Evolutionary conservation across 1,140 invertebrate species (phyloP).

Genomic region (Amphibalanus amphitrite): DNA sequence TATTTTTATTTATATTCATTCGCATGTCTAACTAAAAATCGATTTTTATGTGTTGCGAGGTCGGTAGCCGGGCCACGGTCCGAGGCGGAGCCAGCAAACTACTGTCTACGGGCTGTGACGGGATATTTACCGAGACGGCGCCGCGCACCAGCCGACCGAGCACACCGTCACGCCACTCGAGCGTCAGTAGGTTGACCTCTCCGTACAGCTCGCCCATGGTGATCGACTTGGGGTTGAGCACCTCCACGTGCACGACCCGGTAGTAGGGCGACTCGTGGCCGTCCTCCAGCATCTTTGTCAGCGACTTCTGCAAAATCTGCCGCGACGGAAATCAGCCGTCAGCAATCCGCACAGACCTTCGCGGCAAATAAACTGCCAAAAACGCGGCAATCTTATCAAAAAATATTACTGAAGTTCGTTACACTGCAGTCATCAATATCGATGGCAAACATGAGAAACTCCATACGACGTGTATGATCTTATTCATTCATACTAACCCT

Average conservation of each 20-base stretch:
- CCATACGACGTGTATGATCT: no score
- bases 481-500: conserved; percentile 60
- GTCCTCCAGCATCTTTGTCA: neutral
- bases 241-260: conserved; percentile 54
- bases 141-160: conserved; percentile 32
- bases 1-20: no score
- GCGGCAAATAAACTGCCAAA: neutral
- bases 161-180: conserved; percentile 70
- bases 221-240: conserved; percentile 87
- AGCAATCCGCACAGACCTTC: neutral
- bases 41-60: no score
- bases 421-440: no score
- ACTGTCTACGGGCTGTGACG: no score
- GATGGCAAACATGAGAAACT: no score
- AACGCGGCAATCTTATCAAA: no score
- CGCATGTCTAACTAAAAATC: no score
- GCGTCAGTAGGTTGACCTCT: conserved; percentile 68
- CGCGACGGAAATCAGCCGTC: neutral
- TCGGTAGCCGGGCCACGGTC: conserved; percentile 43
- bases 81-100: conserved; percentile 64
- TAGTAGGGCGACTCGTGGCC: neutral
- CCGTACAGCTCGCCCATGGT: conserved; percentile 85
- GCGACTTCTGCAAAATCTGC: no score
- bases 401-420: neutral
- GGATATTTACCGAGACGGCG: conserved; percentile 31